Conservation (phyloP, 1,140 invertebrate species). For the Macrocentrus cingulum region DNA sequence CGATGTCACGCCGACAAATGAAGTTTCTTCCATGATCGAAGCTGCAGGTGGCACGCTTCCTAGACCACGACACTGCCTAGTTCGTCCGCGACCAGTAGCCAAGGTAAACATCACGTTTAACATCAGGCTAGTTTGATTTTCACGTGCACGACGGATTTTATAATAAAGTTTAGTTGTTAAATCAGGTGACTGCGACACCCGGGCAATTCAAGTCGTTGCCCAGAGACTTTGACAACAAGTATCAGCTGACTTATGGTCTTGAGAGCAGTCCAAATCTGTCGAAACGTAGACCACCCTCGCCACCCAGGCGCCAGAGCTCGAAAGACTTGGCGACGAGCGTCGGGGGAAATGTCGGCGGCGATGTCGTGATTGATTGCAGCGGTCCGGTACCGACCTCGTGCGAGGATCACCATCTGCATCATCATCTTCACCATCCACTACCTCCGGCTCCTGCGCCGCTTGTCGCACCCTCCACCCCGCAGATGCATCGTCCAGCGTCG, state of each 20-base stretch:
- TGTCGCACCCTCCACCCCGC: conserved; percentile 56
- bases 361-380: conserved; percentile 58
- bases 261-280: conserved; percentile 55
- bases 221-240: conserved; percentile 58
- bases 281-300: conserved; percentile 73
- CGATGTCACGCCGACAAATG: conserved; percentile 85
- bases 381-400: conserved; percentile 55
- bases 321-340: conserved; percentile 41
- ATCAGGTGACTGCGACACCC: conserved; percentile 51
- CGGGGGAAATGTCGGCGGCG: conserved; percentile 45
- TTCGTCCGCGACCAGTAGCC: conserved; percentile 81
- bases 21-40: conserved; percentile 62
- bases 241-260: conserved; percentile 54
- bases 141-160: conserved; percentile 12
- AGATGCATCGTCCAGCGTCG: conserved; percentile 53
- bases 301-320: conserved; percentile 75
- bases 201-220: conserved; percentile 56
- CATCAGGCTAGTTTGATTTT: conserved; percentile 1
- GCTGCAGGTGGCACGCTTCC: conserved; percentile 81
- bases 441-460: conserved; percentile 62
- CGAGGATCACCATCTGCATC: conserved; percentile 49
- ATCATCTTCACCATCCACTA: conserved; percentile 49
- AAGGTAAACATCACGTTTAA: too few species aligned
- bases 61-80: conserved; percentile 74
- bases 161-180: conserved; percentile 32